Base-by-base conservation (phyloP, 1,140 invertebrate species). In the Polypedilum pembai region DNA sequence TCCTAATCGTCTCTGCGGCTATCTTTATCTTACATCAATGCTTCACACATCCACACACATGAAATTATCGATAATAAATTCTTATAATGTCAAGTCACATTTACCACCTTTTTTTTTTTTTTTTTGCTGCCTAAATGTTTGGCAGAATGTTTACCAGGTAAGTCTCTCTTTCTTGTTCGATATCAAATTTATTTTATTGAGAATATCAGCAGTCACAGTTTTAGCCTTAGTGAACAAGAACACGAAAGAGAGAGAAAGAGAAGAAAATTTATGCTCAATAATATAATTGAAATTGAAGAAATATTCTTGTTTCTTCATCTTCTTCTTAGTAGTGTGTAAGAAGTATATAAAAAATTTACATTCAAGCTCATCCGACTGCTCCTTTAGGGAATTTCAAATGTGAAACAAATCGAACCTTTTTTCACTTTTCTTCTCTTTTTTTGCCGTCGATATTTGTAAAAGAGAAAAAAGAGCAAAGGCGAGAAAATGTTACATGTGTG, bases 61-160 rank as follows among this genome's bases (percentile, higher is more conserved):
- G 18, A 66, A 66, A 66, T 66, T 66, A 66, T 66, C 18, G 63
- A 66, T 17, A 17, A 66, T 66, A 66, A 66, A 66, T 66, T 66
- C 63, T 66, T 17, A 66, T 66, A 66, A 66, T 66, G 63, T 66
- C 63, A 66, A 66, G 18, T 66, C n/a, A 66, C 63, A 66, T 66
- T 66, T 66, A 66, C 63, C 63, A 66, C 63, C 63, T 66, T 66
- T 66, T 66, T n/a, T n/a, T n/a, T n/a, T n/a, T n/a, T n/a, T n/a
- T n/a, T n/a, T n/a, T n/a, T n/a, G n/a, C n/a, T n/a, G n/a, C n/a
- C n/a, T n/a, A n/a, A n/a, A n/a, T n/a, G n/a, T n/a, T n/a, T n/a
- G n/a, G n/a, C n/a, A n/a, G n/a, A n/a, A n/a, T n/a, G n/a, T n/a
- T n/a, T n/a, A n/a, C n/a, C n/a, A n/a, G n/a, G n/a, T n/a, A n/a